phyloP scores from a whole-genome alignment of 2,797 vertebrate genomes.

The Heteromormyrus szaboi region DNA sequence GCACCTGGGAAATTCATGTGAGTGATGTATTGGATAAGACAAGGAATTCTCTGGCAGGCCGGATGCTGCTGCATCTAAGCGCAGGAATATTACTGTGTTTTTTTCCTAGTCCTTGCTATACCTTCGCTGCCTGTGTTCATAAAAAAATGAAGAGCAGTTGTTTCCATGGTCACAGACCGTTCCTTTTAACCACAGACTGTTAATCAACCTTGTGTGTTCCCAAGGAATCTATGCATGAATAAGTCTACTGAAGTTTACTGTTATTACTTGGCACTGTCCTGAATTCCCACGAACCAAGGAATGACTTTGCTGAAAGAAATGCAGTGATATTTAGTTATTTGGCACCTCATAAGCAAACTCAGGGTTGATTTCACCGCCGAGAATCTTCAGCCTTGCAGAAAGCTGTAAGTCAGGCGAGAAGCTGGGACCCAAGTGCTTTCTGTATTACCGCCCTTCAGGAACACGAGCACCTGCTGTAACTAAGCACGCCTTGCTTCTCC shows the following conservation, averaged over 20 bases:
- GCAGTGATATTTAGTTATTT: not conserved
- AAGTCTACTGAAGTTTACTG: not conserved
- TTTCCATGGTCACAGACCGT: not conserved
- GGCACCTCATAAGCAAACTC: conserved; percentile 1
- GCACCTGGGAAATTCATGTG: not conserved
- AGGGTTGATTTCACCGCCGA: not conserved
- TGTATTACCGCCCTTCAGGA: not conserved
- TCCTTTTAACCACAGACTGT: not conserved
- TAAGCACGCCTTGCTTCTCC: not conserved
- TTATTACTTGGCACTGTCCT: not conserved
- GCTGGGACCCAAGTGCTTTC: not conserved
- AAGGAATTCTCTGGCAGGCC: not conserved
- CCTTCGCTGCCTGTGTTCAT: not conserved
- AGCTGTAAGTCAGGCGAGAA: not conserved
- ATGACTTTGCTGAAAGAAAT: not conserved
- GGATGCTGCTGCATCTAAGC: not conserved
- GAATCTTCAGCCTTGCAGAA: not conserved
- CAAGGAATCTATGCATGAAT: conserved; percentile 1
- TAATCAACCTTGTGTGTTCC: not conserved
- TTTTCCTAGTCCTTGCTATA: not conserved
- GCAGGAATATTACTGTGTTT: not conserved
- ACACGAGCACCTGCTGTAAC: not conserved
- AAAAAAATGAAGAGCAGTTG: not conserved
- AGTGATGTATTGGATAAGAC: not conserved
- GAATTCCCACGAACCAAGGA: not conserved